Evolutionary conservation across 2,888 invertebrate genomes (phyloP), one percentile per base, ranked within the genome.

Genomic region (Phortica magna): DNA sequence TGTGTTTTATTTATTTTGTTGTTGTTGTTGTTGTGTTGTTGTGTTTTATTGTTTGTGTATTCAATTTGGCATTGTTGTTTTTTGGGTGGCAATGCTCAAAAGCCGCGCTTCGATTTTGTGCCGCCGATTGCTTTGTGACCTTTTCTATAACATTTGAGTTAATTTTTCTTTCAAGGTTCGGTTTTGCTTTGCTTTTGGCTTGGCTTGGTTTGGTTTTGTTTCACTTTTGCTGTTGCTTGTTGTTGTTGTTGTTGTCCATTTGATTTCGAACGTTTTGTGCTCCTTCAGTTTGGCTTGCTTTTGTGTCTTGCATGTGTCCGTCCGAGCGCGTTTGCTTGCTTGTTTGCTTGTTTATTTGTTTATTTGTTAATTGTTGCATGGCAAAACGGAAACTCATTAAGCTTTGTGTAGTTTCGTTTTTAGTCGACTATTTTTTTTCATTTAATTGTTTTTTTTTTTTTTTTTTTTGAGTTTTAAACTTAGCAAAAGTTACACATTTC

Each of bases 351-450:
- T 31, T 31, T 31, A 4, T 48, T 48, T 14, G 48, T 76, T 81
- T 80, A 82, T 82, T 81, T 81, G 82, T 74, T 78, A 81, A 80
- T 82, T 81, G 81, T 80, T 82, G 82, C 82, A 81, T 78, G 77
- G 76, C 76, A 81, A 84, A 85, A 85, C 83, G 83, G 83, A 83
- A 85, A 85, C 79, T 83, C 83, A 83, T 83, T 85, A 83, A 41
- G 42, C 41, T 12, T 48, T 48, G 48, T 48, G 10, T 14, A 48
- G 48, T 48, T 48, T 48, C 48, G 48, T 48, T 48, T 48, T 48
- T 48, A 2, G 48, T 14, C 9, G 48, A 48, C 7, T 31, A n/a
- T 31, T 31, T 31, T 31, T 31, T 48, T 48, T 48, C 48, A 7
- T 14, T 48, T 48, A 48, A 48, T 48, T 48, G 14, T 48, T 48